These are phyloP conservation scores for Egretta garzetta DNA, from an alignment of 2,113 vertebrate species.

Conservation along the genomic window DNA sequence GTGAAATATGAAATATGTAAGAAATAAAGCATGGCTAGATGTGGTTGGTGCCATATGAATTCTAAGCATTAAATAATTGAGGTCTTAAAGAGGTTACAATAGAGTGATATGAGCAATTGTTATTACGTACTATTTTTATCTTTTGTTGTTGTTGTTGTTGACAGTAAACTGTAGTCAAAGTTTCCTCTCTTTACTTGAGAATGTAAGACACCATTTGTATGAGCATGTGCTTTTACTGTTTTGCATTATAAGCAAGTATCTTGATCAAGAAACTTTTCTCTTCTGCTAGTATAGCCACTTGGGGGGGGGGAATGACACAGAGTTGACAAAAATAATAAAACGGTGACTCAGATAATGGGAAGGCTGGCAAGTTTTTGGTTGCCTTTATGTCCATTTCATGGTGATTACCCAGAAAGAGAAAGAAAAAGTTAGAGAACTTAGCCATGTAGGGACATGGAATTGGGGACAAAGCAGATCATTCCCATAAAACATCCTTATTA, in stretches of 20 bases:
- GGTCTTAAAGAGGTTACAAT: neutral
- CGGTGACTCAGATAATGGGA: neutral
- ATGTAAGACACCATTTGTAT: neutral
- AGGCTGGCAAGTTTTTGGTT: neutral
- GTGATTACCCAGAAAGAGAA: neutral
- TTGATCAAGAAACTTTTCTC: neutral
- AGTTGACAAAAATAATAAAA: neutral
- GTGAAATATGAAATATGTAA: neutral
- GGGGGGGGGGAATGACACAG: rapidly evolving
- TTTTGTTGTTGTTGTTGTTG: neutral
- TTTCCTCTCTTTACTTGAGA: neutral
- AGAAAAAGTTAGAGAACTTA: neutral
- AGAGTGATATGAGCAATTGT: neutral
- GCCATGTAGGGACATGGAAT: neutral
- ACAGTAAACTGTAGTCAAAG: neutral
- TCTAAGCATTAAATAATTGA: neutral
- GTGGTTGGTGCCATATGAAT: neutral
- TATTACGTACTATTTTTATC: neutral
- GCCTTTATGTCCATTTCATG: neutral
- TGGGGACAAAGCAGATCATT: neutral
- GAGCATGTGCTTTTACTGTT: neutral
- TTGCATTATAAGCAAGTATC: neutral
- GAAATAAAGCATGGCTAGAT: neutral
- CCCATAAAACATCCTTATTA: neutral
- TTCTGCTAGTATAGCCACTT: neutral